Conservation (phyloP, 2,797 vertebrate genomes). For the Tinamus major region DNA sequence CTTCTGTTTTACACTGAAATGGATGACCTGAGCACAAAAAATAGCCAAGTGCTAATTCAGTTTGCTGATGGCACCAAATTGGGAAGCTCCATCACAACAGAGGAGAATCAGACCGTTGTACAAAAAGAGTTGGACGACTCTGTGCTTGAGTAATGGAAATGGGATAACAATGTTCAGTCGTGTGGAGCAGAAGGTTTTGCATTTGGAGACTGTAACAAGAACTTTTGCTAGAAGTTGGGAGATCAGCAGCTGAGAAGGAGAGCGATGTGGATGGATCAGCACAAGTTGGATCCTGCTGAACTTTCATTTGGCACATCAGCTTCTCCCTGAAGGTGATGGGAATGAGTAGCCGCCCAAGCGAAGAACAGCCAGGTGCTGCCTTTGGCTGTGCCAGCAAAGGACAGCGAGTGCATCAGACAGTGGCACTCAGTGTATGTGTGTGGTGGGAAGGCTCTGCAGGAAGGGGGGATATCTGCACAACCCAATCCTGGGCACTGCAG, state of each 20-base stretch:
- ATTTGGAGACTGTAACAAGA: neutral
- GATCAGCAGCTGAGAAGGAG: neutral
- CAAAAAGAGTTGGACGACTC: neutral
- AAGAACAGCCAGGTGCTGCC: neutral
- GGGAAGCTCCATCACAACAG: neutral
- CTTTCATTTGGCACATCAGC: neutral
- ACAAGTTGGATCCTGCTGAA: neutral
- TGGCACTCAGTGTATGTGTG: neutral
- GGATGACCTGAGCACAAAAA: neutral
- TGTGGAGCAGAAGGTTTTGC: neutral
- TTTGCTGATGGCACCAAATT: neutral
- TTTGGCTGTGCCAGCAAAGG: neutral
- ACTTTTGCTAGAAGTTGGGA: neutral
- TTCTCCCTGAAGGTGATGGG: neutral
- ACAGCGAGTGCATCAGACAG: neutral
- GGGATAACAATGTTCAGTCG: neutral
- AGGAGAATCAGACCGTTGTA: neutral
- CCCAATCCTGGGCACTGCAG: neutral
- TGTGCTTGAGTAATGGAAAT: neutral
- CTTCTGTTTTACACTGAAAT: neutral
- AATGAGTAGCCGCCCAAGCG: neutral
- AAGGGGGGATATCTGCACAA: neutral
- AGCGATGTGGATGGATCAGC: neutral
- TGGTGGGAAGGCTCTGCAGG: neutral
- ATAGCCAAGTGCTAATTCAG: neutral